Base-by-base conservation (phyloP, 2,113 vertebrate genomes). In the Zosterops pallidus region DNA sequence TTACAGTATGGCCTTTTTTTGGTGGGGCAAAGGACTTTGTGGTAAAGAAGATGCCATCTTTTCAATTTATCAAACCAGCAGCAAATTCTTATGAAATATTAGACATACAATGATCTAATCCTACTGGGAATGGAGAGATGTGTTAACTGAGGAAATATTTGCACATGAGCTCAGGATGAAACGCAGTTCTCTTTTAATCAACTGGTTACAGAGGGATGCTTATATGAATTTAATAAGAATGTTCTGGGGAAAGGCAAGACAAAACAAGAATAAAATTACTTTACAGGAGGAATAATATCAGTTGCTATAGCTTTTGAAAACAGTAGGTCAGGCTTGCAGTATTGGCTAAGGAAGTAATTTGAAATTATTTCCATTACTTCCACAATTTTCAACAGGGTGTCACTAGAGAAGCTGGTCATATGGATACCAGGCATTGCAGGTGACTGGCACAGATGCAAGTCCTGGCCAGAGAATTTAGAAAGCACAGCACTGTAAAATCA, bases 11-110 rank as follows among this genome's bases (percentile, higher is more conserved):
- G 68, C 39, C 55, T 76, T 49, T 57, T 97, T 96, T 47, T 71
- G 53, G 42, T 90, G 82, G 47, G 70, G 92, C 82, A 94, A 89
- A 97, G 52, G 53, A 85, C 86, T 96, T 87, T 56, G 25, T 2
- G 29, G 86, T 88, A 89, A 65, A 94, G 70, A 95, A 90, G 90
- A 97, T 97, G 93, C 83, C 89, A 94, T 96, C 93, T 86, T 97
- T 97, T 93, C 63, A 91, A 77, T 96, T 94, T 95, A 95, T 97
- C 89, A 94, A 90, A 76, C 47, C 80, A 94, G 89, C 80, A 97
- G 56, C 79, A 92, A 94, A 93, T 96, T 92, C 92, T 95, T 95
- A 72, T 93, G 96, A 92, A 97, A 96, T 87, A 87, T 87, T 95
- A 92, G 76, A 87, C 5, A 11, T 46, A 78, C 53, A 86, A 49